Evolutionary conservation across 1,140 invertebrate genomes (phyloP).

Genomic region (Octopus sinensis): DNA sequence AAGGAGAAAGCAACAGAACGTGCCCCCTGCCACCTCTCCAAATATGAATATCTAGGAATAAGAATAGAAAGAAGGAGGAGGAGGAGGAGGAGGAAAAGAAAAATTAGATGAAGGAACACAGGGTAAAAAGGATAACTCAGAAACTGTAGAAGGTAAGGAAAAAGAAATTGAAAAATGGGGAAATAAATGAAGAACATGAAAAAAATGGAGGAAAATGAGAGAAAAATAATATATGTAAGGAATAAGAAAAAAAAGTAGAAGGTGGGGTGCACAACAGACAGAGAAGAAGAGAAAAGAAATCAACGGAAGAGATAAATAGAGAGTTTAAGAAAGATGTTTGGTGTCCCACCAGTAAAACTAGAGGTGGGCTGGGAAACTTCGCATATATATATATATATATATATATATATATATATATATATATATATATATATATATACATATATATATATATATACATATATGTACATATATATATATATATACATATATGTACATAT

Average conservation of each 20-base stretch:
- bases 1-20: too few species aligned
- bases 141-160: background rate
- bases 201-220: background rate
- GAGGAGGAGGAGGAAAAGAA: background rate
- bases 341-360: background rate
- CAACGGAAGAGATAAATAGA: background rate
- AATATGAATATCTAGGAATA: background rate
- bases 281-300: background rate
- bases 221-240: background rate
- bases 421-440: conserved; percentile 2
- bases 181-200: background rate
- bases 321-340: too few species aligned
- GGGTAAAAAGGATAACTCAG: background rate
- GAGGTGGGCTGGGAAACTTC: background rate
- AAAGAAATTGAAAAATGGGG: background rate
- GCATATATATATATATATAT: background rate
- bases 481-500: background rate
- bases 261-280: background rate
- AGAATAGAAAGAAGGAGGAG: background rate
- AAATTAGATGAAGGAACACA: background rate
- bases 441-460: background rate
- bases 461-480: conserved; percentile 2
- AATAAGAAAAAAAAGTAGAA: background rate
- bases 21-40: too few species aligned
- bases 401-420: background rate